phyloP scores from a whole-genome alignment of 2,888 invertebrate species.

The Stenurella melanura region DNA sequence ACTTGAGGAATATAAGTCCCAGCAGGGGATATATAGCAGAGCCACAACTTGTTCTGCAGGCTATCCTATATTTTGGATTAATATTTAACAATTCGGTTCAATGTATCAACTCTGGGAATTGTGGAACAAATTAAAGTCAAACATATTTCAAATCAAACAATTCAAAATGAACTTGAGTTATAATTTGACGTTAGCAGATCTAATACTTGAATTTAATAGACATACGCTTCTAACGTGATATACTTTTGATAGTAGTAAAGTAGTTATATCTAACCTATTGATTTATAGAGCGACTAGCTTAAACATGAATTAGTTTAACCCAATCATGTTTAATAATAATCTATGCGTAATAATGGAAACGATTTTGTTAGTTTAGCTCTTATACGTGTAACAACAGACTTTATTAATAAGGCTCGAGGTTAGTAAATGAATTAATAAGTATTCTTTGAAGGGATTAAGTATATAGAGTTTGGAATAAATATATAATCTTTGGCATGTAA shows the following conservation, averaged over 20 bases:
- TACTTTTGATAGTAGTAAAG: too few relatives aligned
- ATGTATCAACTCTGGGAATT: background rate
- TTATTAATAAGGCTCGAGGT: background rate
- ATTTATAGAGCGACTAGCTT: too few relatives aligned
- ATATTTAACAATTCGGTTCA: background rate
- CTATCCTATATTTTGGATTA: background rate
- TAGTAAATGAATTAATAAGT: background rate
- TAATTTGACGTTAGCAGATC: background rate
- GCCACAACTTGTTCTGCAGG: constrained; percentile 7
- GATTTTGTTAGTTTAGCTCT: background rate
- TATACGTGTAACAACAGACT: background rate
- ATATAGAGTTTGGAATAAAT: background rate
- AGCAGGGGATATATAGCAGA: background rate
- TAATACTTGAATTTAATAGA: background rate
- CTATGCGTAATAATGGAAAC: background rate
- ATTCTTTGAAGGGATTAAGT: background rate
- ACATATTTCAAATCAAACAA: constrained; percentile 5
- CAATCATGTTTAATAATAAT: too few relatives aligned
- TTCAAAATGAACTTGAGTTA: background rate
- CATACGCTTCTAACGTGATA: background rate
- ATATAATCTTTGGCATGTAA: background rate
- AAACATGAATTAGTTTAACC: too few relatives aligned
- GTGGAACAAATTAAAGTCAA: constrained; percentile 7
- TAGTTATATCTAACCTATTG: too few relatives aligned
- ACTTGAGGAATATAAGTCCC: constrained; percentile 1